These are phyloP conservation scores for Oreonectes daqikongensis DNA, from an alignment of 2,797 vertebrate genomes.

Conservation along the genomic window DNA sequence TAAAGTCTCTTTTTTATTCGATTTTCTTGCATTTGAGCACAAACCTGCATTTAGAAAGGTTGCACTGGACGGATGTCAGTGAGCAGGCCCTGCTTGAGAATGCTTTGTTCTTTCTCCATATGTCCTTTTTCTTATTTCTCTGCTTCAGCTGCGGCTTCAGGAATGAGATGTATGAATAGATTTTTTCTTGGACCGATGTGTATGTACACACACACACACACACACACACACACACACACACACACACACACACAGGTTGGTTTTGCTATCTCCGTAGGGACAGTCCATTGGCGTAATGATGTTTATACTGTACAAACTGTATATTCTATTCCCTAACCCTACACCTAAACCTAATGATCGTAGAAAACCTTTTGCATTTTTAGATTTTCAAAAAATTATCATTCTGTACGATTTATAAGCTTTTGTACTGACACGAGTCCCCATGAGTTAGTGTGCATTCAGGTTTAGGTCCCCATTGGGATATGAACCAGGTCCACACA, in stretches of 20 bases:
- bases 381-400: no score
- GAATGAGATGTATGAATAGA: slow-evolving; percentile 4
- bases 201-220: neutral
- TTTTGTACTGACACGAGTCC: no score
- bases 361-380: no score
- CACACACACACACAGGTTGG: neutral
- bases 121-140: neutral
- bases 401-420: no score
- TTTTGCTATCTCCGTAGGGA: no score
- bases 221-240: neutral
- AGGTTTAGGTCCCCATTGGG: no score
- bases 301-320: no score
- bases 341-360: no score
- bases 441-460: no score
- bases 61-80: neutral
- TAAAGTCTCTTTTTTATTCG: neutral
- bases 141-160: neutral
- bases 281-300: no score
- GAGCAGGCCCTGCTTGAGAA: neutral
- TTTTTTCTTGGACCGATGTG: neutral
- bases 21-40: neutral
- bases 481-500: no score
- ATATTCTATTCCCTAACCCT: no score
- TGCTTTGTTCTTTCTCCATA: slow-evolving; percentile 2
- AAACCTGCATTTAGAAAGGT: neutral